Conservation (phyloP, 2,888 invertebrate species). For the Nephrotoma guestfalica region DNA sequence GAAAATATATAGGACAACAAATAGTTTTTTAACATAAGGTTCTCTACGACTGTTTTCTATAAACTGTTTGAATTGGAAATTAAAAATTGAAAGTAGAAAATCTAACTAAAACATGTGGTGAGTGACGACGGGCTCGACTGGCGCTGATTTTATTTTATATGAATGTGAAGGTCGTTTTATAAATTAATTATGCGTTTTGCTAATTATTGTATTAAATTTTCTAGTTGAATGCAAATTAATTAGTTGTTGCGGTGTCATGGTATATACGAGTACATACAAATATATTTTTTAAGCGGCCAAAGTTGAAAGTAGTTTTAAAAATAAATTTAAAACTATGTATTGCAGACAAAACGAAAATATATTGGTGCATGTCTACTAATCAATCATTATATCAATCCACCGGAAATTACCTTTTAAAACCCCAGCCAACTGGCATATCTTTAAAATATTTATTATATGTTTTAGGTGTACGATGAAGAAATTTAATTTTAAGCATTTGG, state of each 20-base stretch:
- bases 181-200: neutral
- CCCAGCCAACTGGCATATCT: neutral
- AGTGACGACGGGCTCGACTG: neutral
- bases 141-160: neutral
- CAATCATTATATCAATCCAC: neutral
- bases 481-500: neutral
- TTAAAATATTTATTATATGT: neutral
- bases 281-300: neutral
- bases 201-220: neutral
- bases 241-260: neutral
- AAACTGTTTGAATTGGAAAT: neutral
- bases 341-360: neutral
- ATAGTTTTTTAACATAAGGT: neutral
- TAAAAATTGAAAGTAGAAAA: neutral
- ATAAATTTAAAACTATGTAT: neutral
- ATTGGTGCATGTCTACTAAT: neutral
- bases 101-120: neutral
- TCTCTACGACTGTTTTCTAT: neutral
- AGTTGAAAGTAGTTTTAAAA: neutral
- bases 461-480: neutral
- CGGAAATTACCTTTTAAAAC: neutral
- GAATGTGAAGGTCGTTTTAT: neutral
- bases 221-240: neutral
- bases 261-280: neutral
- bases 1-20: neutral